Evolutionary conservation across 2,113 vertebrate genomes (phyloP).

Genomic region (Empidonax alnorum): DNA sequence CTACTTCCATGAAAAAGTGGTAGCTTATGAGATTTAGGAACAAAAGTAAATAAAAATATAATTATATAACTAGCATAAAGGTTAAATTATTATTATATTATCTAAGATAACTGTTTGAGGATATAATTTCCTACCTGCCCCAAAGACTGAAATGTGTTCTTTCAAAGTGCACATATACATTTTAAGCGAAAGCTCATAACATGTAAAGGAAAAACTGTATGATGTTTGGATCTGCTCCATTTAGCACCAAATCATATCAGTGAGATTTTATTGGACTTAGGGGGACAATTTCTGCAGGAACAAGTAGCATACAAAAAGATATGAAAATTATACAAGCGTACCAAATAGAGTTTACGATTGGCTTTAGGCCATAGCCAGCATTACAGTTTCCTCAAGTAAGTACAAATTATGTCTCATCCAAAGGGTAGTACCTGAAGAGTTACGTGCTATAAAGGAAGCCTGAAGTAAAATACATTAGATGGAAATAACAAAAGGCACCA

Average conservation of each 20-base stretch:
- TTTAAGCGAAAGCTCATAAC: neutral
- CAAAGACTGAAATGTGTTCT: neutral
- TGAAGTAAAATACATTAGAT: neutral
- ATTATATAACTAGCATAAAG: neutral
- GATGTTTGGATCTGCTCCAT: slow-evolving; percentile 29
- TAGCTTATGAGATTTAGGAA: neutral
- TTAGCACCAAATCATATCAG: slow-evolving; percentile 25
- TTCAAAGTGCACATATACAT: neutral
- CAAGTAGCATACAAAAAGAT: slow-evolving; percentile 3
- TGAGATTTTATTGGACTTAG: slow-evolving; percentile 16
- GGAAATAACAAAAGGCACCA: neutral
- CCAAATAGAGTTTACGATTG: neutral
- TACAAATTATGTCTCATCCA: neutral
- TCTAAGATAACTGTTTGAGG: neutral
- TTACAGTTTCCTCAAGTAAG: neutral
- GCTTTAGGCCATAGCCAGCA: slow-evolving; percentile 3
- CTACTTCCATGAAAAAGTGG: neutral
- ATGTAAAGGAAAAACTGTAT: neutral
- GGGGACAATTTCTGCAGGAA: slow-evolving; percentile 23
- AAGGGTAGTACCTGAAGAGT: neutral
- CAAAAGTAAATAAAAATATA: neutral
- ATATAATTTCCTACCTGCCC: neutral
- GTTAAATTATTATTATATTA: neutral
- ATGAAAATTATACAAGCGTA: neutral
- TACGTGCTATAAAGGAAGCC: neutral